Conservation (phyloP, 2,888 invertebrate genomes). For the Dasypogon diadema region DNA sequence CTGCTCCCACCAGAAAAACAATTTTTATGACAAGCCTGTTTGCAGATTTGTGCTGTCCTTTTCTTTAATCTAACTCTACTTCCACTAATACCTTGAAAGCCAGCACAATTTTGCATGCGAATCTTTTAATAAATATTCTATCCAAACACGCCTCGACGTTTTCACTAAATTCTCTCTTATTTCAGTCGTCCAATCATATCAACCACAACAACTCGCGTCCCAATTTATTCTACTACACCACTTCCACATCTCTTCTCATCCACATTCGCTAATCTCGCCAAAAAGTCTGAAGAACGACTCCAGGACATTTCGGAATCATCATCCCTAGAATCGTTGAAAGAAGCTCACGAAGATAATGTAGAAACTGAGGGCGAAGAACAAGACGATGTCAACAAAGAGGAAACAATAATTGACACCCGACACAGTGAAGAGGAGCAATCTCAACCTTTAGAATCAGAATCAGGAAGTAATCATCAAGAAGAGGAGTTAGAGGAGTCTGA, state of each 20-base stretch:
- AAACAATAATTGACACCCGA: not conserved
- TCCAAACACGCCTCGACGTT: not conserved
- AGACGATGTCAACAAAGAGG: conserved; percentile 16
- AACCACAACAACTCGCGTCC: conserved; percentile 63
- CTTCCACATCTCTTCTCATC: conserved; percentile 62
- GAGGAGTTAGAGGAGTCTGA: conserved; percentile 56
- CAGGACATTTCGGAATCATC: conserved; percentile 59
- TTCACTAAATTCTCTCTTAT: conserved; percentile 8
- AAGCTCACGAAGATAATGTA: conserved; percentile 63
- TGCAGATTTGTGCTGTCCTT: not conserved
- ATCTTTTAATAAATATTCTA: not conserved
- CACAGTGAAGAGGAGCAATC: conserved; percentile 33
- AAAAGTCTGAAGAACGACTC: conserved; percentile 53
- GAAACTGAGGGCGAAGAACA: conserved; percentile 55
- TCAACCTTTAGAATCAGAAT: conserved; percentile 28
- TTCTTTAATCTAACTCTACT: conserved; percentile 2
- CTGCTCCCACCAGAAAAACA: conserved; percentile 54
- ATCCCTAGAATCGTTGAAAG: conserved; percentile 63
- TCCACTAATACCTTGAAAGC: conserved; percentile 1
- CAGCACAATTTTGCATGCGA: not conserved
- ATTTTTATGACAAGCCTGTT: conserved; percentile 39
- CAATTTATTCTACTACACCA: conserved; percentile 62
- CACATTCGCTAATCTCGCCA: conserved; percentile 61
- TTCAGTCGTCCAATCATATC: conserved; percentile 65
- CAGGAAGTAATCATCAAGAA: conserved; percentile 45